These are phyloP conservation scores for Serrognathus titanus DNA, from an alignment of 2,888 invertebrate species.

Conservation along the genomic window DNA sequence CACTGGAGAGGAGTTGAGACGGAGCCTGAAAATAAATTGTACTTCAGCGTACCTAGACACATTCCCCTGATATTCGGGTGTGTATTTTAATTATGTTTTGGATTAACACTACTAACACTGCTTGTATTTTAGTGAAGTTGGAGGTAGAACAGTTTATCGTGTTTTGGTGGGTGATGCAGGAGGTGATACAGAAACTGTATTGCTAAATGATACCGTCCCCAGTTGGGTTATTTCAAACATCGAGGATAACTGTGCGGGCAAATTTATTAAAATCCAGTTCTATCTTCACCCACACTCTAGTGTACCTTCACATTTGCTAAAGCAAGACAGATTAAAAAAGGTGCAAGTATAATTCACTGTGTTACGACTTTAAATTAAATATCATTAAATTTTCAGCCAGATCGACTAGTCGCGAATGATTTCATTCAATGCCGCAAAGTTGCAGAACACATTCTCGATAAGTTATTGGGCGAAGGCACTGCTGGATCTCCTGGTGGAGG, in stretches of 20 bases:
- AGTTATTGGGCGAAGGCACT: conserved; percentile 74
- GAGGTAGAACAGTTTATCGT: conserved; percentile 91
- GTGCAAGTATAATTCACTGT: conserved; percentile 50
- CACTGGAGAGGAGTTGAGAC: conserved; percentile 78
- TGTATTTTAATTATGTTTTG: background rate
- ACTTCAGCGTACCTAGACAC: conserved; percentile 88
- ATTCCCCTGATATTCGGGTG: conserved; percentile 95
- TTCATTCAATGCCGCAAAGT: conserved; percentile 99
- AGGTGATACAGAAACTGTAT: conserved; percentile 89
- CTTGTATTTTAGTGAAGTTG: conserved; percentile 73
- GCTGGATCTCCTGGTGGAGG: conserved; percentile 70
- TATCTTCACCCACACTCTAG: conserved; percentile 92
- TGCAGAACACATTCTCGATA: conserved; percentile 97
- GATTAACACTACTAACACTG: background rate
- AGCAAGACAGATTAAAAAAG: conserved; percentile 75
- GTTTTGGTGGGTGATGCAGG: conserved; percentile 86
- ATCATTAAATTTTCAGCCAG: conserved; percentile 57
- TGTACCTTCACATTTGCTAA: conserved; percentile 58
- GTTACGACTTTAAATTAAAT: background rate
- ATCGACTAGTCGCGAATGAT: conserved; percentile 96
- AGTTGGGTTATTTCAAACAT: conserved; percentile 95
- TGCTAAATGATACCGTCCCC: conserved; percentile 91
- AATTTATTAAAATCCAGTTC: conserved; percentile 96
- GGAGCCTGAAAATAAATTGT: conserved; percentile 71
- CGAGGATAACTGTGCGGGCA: conserved; percentile 89